Evolutionary conservation across 2,888 invertebrate genomes (phyloP).

Genomic region (Heliconius cydno): DNA sequence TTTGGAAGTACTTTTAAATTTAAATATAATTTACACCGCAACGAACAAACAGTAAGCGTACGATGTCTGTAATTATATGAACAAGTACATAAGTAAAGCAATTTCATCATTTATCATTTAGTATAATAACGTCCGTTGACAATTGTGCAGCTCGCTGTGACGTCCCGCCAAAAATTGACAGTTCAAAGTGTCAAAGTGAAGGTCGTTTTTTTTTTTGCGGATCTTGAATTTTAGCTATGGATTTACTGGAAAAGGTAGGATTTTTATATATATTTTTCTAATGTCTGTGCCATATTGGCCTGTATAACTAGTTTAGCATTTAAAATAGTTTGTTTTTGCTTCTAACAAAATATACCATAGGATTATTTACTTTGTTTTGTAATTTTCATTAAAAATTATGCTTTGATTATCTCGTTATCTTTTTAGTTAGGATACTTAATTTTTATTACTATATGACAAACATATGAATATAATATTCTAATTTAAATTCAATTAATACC

Average conservation of each 20-base stretch:
- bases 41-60: conserved; percentile 21
- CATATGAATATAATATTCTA: neutral
- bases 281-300: neutral
- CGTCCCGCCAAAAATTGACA: conserved; percentile 46
- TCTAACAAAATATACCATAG: neutral
- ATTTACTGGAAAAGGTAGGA: conserved; percentile 50
- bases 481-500: neutral
- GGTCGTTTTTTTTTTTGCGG: conserved; percentile 38
- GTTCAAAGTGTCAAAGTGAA: conserved; percentile 37
- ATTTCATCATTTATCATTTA: conserved; percentile 42
- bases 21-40: conserved; percentile 16
- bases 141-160: conserved; percentile 30
- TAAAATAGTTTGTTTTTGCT: neutral
- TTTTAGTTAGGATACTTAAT: neutral
- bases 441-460: neutral
- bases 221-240: conserved; percentile 44
- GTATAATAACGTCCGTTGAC: conserved; percentile 39
- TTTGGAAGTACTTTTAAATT: neutral
- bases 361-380: neutral
- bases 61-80: conserved; percentile 4
- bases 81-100: conserved; percentile 24
- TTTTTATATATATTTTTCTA: neutral
- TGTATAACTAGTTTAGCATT: neutral
- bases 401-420: neutral
- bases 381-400: neutral